These are phyloP conservation scores for Coremacera marginata DNA, from an alignment of 2,888 invertebrate genomes.

Conservation along the genomic window DNA sequence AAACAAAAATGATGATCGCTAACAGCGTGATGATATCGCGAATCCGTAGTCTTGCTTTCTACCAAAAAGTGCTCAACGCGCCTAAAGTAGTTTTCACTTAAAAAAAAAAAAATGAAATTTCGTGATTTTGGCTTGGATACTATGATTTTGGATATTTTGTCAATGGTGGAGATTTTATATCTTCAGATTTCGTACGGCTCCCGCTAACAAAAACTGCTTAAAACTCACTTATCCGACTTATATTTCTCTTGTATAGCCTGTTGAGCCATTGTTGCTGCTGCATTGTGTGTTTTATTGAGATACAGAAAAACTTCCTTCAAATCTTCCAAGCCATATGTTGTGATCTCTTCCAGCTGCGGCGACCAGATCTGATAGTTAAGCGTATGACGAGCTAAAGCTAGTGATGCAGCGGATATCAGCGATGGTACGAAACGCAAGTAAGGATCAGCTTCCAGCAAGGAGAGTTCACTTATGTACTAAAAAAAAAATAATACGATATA, in stretches of 20 bases:
- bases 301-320: conserved; percentile 77
- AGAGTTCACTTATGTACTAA: conserved; percentile 86
- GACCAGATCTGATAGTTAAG: conserved; percentile 76
- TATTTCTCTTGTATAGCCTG: conserved; percentile 93
- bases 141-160: too few relatives aligned
- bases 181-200: too few relatives aligned
- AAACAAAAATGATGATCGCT: too few relatives aligned
- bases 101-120: too few relatives aligned
- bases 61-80: too few relatives aligned
- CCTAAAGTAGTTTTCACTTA: too few relatives aligned
- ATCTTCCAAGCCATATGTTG: conserved; percentile 78
- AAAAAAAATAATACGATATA: conserved; percentile 47
- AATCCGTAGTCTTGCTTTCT: too few relatives aligned
- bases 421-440: conserved; percentile 88
- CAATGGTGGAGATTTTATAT: too few relatives aligned
- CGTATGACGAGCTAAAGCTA: conserved; percentile 85
- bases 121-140: too few relatives aligned
- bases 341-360: conserved; percentile 73
- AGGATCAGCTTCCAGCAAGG: conserved; percentile 88
- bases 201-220: too few relatives aligned
- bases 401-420: conserved; percentile 82
- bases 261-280: conserved; percentile 78
- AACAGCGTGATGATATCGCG: too few relatives aligned
- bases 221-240: conserved; percentile 77
- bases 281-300: conserved; percentile 78